Evolutionary conservation across 1,140 invertebrate genomes (phyloP).

Genomic region (Paraescarpia echinospica): DNA sequence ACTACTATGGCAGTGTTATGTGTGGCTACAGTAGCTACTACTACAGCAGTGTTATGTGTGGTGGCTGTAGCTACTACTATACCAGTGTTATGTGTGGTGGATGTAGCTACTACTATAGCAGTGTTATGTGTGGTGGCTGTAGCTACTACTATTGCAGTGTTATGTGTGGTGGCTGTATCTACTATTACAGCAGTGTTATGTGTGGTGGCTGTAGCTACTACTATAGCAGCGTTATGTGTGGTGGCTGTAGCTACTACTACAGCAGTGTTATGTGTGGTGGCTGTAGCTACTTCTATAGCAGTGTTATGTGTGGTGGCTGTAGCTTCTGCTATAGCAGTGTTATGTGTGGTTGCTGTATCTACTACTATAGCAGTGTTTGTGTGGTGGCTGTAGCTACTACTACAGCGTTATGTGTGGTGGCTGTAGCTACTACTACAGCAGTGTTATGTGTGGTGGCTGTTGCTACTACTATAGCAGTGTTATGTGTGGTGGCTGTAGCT

Average conservation of each 20-base stretch:
- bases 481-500: too few relatives aligned
- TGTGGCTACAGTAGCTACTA: background rate
- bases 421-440: background rate
- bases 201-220: too few relatives aligned
- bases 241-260: background rate
- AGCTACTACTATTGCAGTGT: background rate
- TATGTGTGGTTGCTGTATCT: too few relatives aligned
- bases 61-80: too few relatives aligned
- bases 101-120: too few relatives aligned
- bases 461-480: background rate
- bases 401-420: too few relatives aligned
- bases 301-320: background rate
- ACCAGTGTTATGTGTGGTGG: too few relatives aligned
- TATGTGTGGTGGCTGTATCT: background rate
- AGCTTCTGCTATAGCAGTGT: background rate
- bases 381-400: background rate
- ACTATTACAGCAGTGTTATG: background rate
- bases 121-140: background rate
- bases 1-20: background rate
- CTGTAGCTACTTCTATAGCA: background rate
- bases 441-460: background rate
- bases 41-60: slow-evolving; percentile 9
- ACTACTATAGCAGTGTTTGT: too few relatives aligned
- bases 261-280: too few relatives aligned
- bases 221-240: too few relatives aligned